A percentile compares a stretch with the other conserved stretches of the same genome.
phyloP scores from a whole-genome alignment of 2,797 vertebrate species.

The Peromyscus attwateri region DNA sequence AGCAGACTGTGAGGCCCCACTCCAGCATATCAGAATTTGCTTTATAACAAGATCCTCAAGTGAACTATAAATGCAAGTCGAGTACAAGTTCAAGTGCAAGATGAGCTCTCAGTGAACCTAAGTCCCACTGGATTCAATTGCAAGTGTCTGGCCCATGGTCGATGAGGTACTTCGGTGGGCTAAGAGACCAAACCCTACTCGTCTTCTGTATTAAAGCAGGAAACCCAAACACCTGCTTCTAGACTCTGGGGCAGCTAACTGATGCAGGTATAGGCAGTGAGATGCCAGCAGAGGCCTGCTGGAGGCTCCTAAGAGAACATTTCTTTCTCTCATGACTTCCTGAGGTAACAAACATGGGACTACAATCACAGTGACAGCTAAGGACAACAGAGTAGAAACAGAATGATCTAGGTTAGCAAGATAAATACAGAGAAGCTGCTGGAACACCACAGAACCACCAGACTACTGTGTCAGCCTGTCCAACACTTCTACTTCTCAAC shows the following conservation, averaged over 20 bases:
- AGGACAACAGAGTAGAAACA: neutral
- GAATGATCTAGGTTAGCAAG: neutral
- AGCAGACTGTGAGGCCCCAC: neutral
- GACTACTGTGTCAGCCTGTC: too few species aligned
- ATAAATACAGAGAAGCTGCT: neutral
- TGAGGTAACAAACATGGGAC: neutral
- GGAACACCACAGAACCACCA: too few species aligned
- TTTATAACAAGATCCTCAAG: neutral
- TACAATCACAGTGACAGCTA: neutral
- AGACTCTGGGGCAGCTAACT: neutral
- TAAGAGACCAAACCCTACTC: neutral
- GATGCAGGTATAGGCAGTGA: neutral
- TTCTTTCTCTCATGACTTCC: constrained; percentile 40
- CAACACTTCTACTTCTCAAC: neutral
- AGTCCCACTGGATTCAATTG: neutral
- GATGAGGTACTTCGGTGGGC: neutral
- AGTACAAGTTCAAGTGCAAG: neutral
- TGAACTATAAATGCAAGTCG: neutral
- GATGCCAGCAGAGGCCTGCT: constrained; percentile 17
- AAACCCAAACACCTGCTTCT: neutral
- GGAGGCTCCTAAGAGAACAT: constrained; percentile 35
- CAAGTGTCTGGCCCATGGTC: neutral
- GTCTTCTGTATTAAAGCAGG: neutral
- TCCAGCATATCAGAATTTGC: neutral
- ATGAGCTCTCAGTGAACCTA: neutral